Evolutionary conservation across 2,888 invertebrate species (phyloP), one percentile per base, ranked within the genome.

Genomic region (Anticlea derivata): DNA sequence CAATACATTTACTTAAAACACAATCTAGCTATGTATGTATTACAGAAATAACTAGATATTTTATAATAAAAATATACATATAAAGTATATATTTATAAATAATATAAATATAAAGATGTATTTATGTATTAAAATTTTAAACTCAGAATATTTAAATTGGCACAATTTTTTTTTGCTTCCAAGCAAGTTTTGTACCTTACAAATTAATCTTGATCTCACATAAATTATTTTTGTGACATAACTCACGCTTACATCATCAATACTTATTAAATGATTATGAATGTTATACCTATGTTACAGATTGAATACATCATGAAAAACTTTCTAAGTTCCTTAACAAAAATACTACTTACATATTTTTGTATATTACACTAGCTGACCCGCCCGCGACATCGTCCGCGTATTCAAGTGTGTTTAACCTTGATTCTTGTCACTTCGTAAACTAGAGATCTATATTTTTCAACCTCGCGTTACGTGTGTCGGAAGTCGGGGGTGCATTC

Each of bases 141-240:
- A 17, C 17, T 17, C 17, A 17, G 17, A 23, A 23, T 23, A 23
- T 33, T 8, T 7, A 13, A 13, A 24, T 46, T 46, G 39, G 33
- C 47, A 47, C 38, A 20, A 34, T 20, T 5, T 17, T 34, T 1
- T 27, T 24, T 29, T 24, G 7, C 22, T n/a, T 8, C 17, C 27
- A n/a, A n/a, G 27, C 27, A 40, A 30, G 23, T 24, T 37, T n/a
- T 30, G 10, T 26, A 8, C 12, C 39, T 39, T 33, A 31, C 35
- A n/a, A 20, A 31, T 26, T 7, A 27, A 12, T 23, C 12, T 30
- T 10, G 7, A 38, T 23, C 11, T 26, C 33, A 40, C 20, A 24
- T 35, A 31, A 22, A 7, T 27, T n/a, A 13, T 5, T 8, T 44
- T 51, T 41, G 41, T 46, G 37, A 40, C 31, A 23, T 20, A 30